Conservation (phyloP, 1,140 invertebrate species). For the Anastrepha obliqua region DNA sequence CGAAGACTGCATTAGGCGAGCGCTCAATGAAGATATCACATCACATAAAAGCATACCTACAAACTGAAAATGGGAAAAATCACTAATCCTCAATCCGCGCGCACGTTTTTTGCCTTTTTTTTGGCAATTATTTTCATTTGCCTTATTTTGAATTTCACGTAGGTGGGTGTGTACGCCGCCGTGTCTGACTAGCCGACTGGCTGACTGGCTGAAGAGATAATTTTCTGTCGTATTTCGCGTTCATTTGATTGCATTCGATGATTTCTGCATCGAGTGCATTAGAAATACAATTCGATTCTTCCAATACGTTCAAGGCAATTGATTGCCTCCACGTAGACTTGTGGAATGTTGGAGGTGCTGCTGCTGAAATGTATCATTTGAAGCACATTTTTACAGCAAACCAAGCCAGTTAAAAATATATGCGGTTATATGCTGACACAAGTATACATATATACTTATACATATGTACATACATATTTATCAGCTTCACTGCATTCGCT, state of each 20-base stretch:
- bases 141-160: neutral
- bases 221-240: neutral
- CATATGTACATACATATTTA: too few relatives aligned
- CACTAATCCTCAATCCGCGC: neutral
- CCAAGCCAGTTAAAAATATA: too few relatives aligned
- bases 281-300: neutral
- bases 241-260: constrained; percentile 9
- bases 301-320: neutral
- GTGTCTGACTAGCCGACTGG: neutral
- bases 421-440: too few relatives aligned
- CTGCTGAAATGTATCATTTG: neutral
- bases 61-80: neutral
- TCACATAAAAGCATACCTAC: neutral
- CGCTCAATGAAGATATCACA: constrained; percentile 2
- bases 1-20: constrained; percentile 27
- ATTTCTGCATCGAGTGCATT: neutral
- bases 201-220: constrained; percentile 5
- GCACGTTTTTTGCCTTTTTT: neutral
- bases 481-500: too few relatives aligned
- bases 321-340: neutral
- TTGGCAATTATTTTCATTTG: neutral
- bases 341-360: neutral
- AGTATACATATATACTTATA: too few relatives aligned
- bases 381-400: too few relatives aligned
- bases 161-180: constrained; percentile 10